Evolutionary conservation across 2,797 vertebrate species (phyloP).

Genomic region (Potorous gilbertii): DNA sequence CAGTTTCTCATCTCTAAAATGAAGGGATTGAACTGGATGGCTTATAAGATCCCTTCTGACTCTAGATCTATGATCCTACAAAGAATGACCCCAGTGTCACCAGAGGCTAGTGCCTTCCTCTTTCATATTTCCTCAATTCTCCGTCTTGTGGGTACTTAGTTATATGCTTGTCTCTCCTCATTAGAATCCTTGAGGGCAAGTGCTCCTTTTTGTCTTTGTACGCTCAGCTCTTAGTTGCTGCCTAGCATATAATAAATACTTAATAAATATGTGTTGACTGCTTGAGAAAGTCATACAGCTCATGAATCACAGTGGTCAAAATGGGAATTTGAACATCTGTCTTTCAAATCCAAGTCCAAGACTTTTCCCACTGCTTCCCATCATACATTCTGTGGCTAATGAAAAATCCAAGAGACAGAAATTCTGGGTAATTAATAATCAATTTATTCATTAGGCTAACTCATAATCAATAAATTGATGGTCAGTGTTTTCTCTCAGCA

Average conservation of each 20-base stretch:
- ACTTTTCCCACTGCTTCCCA: neutral
- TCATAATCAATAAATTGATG: neutral
- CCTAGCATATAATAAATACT: neutral
- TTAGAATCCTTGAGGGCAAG: neutral
- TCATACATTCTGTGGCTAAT: neutral
- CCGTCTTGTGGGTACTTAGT: neutral
- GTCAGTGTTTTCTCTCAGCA: neutral
- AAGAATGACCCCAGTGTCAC: neutral
- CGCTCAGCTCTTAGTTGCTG: neutral
- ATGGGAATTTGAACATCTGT: neutral
- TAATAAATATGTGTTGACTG: neutral
- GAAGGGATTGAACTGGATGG: neutral
- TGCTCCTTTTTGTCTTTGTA: neutral
- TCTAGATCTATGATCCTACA: neutral
- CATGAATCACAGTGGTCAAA: neutral
- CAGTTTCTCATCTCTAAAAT: neutral
- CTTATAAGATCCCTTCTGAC: neutral
- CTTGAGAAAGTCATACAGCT: neutral
- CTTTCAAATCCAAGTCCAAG: neutral
- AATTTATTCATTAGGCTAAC: neutral
- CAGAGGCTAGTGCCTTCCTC: neutral
- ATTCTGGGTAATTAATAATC: neutral
- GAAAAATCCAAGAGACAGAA: neutral
- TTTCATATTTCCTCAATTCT: neutral
- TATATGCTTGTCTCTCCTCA: neutral